Evolutionary conservation across 2,888 invertebrate species (phyloP).

Genomic region (Brenthis ino): DNA sequence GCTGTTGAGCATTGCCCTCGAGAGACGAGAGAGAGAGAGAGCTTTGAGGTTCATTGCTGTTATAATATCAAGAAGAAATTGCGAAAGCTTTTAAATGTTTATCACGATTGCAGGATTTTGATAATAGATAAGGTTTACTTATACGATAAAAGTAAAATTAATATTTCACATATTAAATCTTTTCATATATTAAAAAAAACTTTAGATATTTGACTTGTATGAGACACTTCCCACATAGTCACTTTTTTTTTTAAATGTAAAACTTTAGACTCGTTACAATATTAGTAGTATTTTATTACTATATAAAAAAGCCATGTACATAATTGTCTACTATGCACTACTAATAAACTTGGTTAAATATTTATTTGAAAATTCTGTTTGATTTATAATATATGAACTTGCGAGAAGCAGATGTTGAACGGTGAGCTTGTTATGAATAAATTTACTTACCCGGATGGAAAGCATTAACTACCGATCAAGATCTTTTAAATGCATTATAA

Average conservation of each 20-base stretch:
- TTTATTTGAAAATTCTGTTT: neutral
- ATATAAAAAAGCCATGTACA: too few relatives aligned
- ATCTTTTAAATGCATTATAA: conserved; percentile 3
- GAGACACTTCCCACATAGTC: neutral
- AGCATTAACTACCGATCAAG: conserved; percentile 12
- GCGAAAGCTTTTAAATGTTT: conserved; percentile 20
- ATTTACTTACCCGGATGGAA: conserved; percentile 10
- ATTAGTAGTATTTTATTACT: too few relatives aligned
- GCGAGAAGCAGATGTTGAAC: neutral
- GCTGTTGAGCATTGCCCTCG: conserved; percentile 1
- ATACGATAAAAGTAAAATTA: neutral
- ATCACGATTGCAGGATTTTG: conserved; percentile 7
- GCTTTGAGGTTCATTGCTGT: neutral
- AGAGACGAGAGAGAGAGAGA: conserved; percentile 1
- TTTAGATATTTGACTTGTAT: too few relatives aligned
- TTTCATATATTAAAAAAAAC: neutral
- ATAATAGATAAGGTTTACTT: conserved; percentile 1
- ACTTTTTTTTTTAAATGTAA: too few relatives aligned
- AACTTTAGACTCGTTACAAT: too few relatives aligned
- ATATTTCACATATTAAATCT: conserved; percentile 3
- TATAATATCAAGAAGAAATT: conserved; percentile 13
- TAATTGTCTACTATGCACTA: too few relatives aligned
- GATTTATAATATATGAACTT: neutral
- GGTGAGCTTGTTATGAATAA: conserved; percentile 11
- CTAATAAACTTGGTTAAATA: too few relatives aligned